Evolutionary conservation across 64 coral and sea anemone genomes (phyloP).

Genomic region (Cladopsammia gracilis): DNA sequence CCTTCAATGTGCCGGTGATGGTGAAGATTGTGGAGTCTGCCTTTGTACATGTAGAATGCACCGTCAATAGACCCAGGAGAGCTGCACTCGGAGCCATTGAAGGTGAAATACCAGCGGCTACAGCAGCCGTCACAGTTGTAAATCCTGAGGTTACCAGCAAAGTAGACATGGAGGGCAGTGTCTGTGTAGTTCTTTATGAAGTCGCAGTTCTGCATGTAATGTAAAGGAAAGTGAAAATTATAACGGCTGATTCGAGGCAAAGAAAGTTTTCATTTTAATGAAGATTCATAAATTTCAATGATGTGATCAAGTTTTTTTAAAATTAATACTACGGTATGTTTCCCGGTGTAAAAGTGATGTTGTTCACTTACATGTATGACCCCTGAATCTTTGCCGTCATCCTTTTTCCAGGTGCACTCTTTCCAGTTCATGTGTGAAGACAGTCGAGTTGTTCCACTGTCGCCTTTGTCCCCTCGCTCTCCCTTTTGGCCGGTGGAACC

Average conservation of each 20-base stretch:
- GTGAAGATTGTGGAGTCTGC: not conserved
- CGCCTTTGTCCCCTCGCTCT: not conserved
- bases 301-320: too few species aligned
- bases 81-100: not conserved
- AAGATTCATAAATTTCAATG: too few species aligned
- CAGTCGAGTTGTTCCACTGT: too few species aligned
- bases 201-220: not conserved
- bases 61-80: not conserved
- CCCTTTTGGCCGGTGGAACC: too few species aligned
- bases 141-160: conserved; percentile 30
- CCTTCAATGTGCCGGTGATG: conserved; percentile 48
- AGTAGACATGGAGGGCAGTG: conserved; percentile 39
- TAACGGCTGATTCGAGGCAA: too few species aligned
- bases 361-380: not conserved
- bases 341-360: not conserved
- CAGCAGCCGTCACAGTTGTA: not conserved
- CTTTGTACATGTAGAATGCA: not conserved
- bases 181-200: conserved; percentile 13
- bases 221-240: not conserved
- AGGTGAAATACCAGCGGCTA: conserved; percentile 49
- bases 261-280: too few species aligned
- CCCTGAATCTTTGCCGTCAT: not conserved
- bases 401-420: not conserved
- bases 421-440: not conserved
- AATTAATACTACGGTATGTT: too few species aligned